Conservation (phyloP, 1,140 invertebrate genomes). For the Leptoteleia sp. region DNA sequence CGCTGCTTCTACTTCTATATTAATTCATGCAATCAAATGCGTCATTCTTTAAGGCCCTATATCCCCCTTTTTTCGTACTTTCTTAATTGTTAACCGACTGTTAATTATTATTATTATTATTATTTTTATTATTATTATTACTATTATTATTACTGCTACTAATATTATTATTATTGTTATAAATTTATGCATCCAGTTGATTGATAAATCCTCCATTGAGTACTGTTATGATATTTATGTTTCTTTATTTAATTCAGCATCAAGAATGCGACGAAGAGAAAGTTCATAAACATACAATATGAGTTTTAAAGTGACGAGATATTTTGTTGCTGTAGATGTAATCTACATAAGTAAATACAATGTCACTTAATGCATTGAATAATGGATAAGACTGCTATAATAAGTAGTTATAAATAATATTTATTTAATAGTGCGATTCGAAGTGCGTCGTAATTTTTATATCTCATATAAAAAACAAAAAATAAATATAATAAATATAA, state of each 20-base stretch:
- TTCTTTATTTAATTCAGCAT: conserved; percentile 11
- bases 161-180: neutral
- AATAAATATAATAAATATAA: too few relatives aligned
- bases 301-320: conserved; percentile 26
- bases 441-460: too few relatives aligned
- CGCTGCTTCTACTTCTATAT: conserved; percentile 9
- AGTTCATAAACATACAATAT: conserved; percentile 54
- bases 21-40: conserved; percentile 18
- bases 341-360: conserved; percentile 33
- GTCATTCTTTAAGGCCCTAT: conserved; percentile 2
- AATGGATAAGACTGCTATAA: too few relatives aligned
- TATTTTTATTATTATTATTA: too few relatives aligned
- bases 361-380: neutral
- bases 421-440: too few relatives aligned
- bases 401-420: too few relatives aligned
- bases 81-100: too few relatives aligned
- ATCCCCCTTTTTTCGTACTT: too few relatives aligned
- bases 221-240: conserved; percentile 1
- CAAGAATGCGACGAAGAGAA: conserved; percentile 25
- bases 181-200: too few relatives aligned
- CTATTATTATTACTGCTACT: too few relatives aligned
- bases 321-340: conserved; percentile 11
- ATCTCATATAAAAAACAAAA: too few relatives aligned
- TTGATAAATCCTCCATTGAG: neutral
- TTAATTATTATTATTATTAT: too few relatives aligned